phyloP scores from a whole-genome alignment of 2,888 invertebrate species.

The Dioctria rufipes region DNA sequence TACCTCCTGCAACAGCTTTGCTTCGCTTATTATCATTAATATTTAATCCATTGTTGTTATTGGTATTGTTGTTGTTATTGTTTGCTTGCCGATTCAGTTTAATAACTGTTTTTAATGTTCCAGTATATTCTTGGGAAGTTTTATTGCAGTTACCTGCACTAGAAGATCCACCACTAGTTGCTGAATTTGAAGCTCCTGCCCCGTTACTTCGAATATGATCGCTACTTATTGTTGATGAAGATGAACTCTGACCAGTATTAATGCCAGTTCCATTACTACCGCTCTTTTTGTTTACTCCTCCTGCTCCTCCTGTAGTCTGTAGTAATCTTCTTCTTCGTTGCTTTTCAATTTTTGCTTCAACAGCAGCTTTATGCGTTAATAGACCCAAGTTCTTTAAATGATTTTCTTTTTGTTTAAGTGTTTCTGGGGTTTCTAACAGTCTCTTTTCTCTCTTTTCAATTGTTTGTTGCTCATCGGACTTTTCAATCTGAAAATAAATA shows the following conservation, averaged over 20 bases:
- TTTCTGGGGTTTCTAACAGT: conserved; percentile 74
- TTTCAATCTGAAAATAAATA: conserved; percentile 17
- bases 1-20: conserved; percentile 49
- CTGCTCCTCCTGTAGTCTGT: background rate
- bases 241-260: conserved; percentile 6
- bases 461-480: background rate
- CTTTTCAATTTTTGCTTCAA: conserved; percentile 77
- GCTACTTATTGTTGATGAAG: background rate
- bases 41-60: conserved; percentile 54
- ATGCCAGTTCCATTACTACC: conserved; percentile 10
- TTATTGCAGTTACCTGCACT: conserved; percentile 60
- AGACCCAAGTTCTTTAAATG: conserved; percentile 83
- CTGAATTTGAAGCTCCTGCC: conserved; percentile 14
- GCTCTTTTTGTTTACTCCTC: conserved; percentile 50
- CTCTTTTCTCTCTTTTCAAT: conserved; percentile 54
- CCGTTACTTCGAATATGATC: background rate
- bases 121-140: conserved; percentile 76
- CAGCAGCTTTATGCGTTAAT: conserved; percentile 82
- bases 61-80: background rate
- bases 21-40: conserved; percentile 52
- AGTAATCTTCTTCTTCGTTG: conserved; percentile 72
- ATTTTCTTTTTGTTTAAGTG: conserved; percentile 80
- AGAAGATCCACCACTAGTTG: conserved; percentile 43
- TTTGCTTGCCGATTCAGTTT: conserved; percentile 76
- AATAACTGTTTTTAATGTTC: conserved; percentile 88